These are phyloP conservation scores for Eurois occulta DNA, from an alignment of 2,888 invertebrate genomes.

Conservation along the genomic window DNA sequence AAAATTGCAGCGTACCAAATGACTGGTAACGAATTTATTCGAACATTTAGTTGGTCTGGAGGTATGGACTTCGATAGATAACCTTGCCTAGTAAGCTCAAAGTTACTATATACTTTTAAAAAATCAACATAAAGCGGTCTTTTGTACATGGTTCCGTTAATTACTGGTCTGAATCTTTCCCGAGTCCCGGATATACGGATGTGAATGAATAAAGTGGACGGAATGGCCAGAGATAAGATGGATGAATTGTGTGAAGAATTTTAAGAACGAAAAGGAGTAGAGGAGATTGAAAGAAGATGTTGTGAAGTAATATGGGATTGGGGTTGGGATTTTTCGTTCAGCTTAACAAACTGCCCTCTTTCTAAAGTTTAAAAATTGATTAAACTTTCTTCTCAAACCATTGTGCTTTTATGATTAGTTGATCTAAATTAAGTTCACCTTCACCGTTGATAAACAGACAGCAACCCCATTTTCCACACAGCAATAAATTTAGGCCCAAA, in stretches of 20 bases:
- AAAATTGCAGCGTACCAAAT: constrained; percentile 65
- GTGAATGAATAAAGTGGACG: background rate
- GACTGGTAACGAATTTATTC: constrained; percentile 51
- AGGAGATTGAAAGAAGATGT: background rate
- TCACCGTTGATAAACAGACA: background rate
- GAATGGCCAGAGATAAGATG: background rate
- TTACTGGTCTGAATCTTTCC: background rate
- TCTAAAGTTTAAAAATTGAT: background rate
- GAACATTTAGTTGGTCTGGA: constrained; percentile 24
- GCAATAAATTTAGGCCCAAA: background rate
- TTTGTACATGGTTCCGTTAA: background rate
- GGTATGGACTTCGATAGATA: constrained; percentile 8
- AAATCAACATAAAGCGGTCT: background rate
- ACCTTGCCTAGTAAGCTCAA: background rate
- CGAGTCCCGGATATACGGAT: background rate
- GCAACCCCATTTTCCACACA: background rate
- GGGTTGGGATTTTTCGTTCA: background rate
- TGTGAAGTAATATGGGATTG: background rate
- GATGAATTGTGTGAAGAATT: background rate
- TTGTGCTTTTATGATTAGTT: background rate
- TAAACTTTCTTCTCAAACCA: background rate
- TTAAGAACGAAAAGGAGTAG: background rate
- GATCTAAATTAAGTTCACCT: background rate
- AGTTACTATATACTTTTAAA: background rate
- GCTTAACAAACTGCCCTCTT: background rate